phyloP scores from a whole-genome alignment of 92 coral and sea anemone species.

The Epizoanthus stellaris region DNA sequence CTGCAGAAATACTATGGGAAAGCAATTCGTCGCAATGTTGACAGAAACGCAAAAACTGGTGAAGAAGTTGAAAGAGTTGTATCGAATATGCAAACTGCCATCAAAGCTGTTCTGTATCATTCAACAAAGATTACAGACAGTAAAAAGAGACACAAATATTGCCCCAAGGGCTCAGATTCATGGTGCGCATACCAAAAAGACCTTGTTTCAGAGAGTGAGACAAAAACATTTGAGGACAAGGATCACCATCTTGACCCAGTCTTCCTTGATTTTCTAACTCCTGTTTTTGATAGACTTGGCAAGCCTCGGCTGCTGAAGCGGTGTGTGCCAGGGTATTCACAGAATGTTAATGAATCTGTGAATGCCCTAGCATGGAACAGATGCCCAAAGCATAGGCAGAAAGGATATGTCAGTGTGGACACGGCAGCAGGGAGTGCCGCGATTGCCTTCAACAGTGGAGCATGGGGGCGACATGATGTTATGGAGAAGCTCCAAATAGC shows the following conservation, averaged over 20 bases:
- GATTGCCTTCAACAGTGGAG: constrained; percentile 37
- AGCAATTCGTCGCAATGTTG: constrained; percentile 10
- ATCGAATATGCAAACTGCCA: constrained; percentile 10
- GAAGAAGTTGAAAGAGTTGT: not conserved
- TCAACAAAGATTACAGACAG: not conserved
- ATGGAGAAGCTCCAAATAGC: constrained; percentile 39
- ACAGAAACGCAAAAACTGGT: constrained; percentile 16
- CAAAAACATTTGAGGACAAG: constrained; percentile 2
- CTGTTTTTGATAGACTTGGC: constrained; percentile 18
- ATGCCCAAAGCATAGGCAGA: constrained; percentile 48
- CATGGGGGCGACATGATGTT: constrained; percentile 32
- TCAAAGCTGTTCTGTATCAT: constrained; percentile 9
- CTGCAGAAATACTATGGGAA: constrained; percentile 1
- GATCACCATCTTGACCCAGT: constrained; percentile 49
- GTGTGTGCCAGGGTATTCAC: constrained; percentile 47
- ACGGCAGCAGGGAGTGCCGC: constrained; percentile 35
- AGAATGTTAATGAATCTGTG: constrained; percentile 42
- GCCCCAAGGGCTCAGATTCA: constrained; percentile 16
- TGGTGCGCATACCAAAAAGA: constrained; percentile 23
- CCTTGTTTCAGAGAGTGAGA: not conserved
- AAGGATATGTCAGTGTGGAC: constrained; percentile 23
- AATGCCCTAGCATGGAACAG: constrained; percentile 50
- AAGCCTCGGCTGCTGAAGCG: not conserved
- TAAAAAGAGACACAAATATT: constrained; percentile 8
- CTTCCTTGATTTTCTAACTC: constrained; percentile 39